Conservation (phyloP, 2,888 invertebrate genomes). For the Reticulitermes lucifugus region DNA sequence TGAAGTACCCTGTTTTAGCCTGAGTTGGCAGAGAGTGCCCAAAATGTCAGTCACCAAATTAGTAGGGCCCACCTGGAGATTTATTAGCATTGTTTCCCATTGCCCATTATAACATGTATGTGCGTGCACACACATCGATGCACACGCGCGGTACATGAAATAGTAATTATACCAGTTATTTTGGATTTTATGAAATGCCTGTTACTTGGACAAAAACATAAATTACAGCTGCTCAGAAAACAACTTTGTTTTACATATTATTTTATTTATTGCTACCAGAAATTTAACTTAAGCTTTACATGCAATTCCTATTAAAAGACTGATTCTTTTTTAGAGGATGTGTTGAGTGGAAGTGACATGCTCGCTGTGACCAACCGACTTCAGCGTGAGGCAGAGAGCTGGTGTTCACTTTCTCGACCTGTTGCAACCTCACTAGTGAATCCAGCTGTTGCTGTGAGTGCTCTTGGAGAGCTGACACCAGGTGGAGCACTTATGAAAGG, state of each 20-base stretch:
- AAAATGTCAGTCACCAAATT: too few relatives aligned
- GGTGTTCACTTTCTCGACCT: slow-evolving; percentile 62
- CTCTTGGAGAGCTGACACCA: slow-evolving; percentile 89
- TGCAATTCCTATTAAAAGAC: background rate
- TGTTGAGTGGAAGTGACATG: slow-evolving; percentile 59
- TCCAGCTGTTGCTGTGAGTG: slow-evolving; percentile 84
- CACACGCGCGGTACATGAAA: too few relatives aligned
- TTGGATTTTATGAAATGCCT: too few relatives aligned
- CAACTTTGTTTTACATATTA: background rate
- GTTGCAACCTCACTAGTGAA: slow-evolving; percentile 74
- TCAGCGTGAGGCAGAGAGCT: slow-evolving; percentile 60
- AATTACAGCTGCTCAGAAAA: too few relatives aligned
- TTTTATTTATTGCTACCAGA: background rate
- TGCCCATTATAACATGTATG: too few relatives aligned
- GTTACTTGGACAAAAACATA: too few relatives aligned
- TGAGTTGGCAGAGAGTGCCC: too few relatives aligned
- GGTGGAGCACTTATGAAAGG: slow-evolving; percentile 93
- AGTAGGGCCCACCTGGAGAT: too few relatives aligned
- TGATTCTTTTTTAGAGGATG: slow-evolving; percentile 54
- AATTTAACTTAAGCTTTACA: background rate
- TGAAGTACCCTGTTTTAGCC: too few relatives aligned
- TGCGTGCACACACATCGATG: too few relatives aligned
- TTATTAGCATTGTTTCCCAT: too few relatives aligned
- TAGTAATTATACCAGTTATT: too few relatives aligned
- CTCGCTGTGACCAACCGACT: slow-evolving; percentile 51